Evolutionary conservation across 2,113 vertebrate genomes (phyloP).

Genomic region (Puffinus mauretanicus): DNA sequence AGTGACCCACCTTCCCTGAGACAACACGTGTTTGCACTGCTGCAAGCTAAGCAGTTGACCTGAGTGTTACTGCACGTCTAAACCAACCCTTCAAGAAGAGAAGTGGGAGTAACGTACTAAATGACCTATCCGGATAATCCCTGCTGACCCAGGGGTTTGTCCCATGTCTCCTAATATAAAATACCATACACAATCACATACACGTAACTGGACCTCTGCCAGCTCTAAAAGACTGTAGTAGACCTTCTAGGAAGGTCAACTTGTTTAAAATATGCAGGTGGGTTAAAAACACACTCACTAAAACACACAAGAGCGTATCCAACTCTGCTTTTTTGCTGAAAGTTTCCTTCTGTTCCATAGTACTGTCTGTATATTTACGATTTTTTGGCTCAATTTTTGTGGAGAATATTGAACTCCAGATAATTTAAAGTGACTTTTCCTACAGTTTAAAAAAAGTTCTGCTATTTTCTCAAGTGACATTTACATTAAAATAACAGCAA

Average conservation of each 20-base stretch:
- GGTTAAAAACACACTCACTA: background rate
- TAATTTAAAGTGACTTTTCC: background rate
- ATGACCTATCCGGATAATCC: background rate
- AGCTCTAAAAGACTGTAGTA: background rate
- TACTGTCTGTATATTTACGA: background rate
- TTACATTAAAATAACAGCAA: background rate
- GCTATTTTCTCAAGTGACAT: background rate
- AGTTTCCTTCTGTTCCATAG: background rate
- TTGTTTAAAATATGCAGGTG: background rate
- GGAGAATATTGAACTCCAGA: background rate
- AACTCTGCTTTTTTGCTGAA: background rate
- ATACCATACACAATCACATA: background rate
- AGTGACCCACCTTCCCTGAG: background rate
- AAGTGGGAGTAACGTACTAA: background rate
- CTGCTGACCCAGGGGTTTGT: background rate
- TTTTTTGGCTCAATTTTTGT: background rate
- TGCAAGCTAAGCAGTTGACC: background rate
- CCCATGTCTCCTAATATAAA: background rate
- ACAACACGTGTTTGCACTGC: background rate
- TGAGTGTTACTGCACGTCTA: rapidly evolving
- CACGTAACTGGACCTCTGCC: background rate
- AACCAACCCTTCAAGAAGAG: background rate
- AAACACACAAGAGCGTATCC: background rate
- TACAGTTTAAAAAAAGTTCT: background rate
- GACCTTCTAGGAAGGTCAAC: background rate